Base-by-base conservation (phyloP, 2,797 vertebrate species). In the Mus minutoides region DNA sequence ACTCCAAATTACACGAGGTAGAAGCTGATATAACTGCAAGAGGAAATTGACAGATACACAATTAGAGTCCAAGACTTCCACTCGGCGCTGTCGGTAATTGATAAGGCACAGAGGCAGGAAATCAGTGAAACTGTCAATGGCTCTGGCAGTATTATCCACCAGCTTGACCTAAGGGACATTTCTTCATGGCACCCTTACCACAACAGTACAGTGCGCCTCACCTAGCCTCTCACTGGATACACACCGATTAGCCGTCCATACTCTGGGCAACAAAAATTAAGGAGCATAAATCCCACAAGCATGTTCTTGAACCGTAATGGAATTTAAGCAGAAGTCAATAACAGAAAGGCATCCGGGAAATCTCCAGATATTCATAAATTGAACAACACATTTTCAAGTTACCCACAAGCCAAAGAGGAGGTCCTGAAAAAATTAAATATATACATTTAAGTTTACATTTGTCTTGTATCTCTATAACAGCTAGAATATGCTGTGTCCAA, bases 301-400 rank as follows among this genome's bases (percentile, higher is more conserved):
- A 22, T 43, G 24, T 64, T 91, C 87, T 88, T 91, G 40, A 67
- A 37, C 62, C 40, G 46, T 79, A 83, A 34, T 24, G n/a, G 49
- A 91, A 79, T 90, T 84, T 52, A 91, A 78, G 82, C 21, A 83
- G 82, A 79, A 91, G 75, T 91, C 90, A 88, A 12, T 76, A 88
- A 43, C 93, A 58, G 26, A 34, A 62, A 56, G 73, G 40, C 46
- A 64, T 60, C 71, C 69, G 40, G 77, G 90, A 94, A 93, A 88
- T 60, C 37, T 43, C 83, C 73, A 73, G 64, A 43, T 79, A 69
- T 54, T 40, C 71, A 85, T 83, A 92, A 94, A 94, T 22, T 37
- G 71, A 92, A 71, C 69, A 52, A 62, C 78, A 79, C 2, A 37
- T 75, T 88, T 90, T 90, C 90, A 88, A 95, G 82, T 90, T 89